Evolutionary conservation across 2,113 vertebrate genomes (phyloP), one percentile per base, ranked within the genome.

Genomic region (Cnemophilus loriae): DNA sequence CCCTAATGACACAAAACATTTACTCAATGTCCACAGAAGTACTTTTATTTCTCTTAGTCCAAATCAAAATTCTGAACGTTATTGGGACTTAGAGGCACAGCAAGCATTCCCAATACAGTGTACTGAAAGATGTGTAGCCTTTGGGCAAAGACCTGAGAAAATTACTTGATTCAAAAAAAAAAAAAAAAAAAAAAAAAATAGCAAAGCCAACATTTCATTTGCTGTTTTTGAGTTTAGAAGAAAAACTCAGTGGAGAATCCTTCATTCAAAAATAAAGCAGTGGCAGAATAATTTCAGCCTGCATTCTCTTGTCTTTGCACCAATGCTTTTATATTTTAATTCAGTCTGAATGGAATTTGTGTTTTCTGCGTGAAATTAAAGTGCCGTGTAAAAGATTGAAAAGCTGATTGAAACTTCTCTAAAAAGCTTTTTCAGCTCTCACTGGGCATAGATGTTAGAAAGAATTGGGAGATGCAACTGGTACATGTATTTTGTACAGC

Each of bases 371-470:
- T 83, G 63, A 67, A 79, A 80, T 84, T 80, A 80, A 32, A 85
- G 65, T 76, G 75, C 46, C 39, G 52, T 59, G 24, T 52, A 47
- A 65, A 67, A 78, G 67, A 87, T 71, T 83, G 68, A 73, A 88
- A 93, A 95, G 35, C n/a, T 89, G 82, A 70, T 79, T 32, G 69
- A 75, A 93, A 84, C 49, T 55, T 93, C 39, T 94, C n/a, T 74
- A 11, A 74, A 90, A 95, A 84, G 30, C 60, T 74, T 92, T 80
- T 80, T 50, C 60, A 83, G 3, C 44, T 82, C 46, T 85, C 46
- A 13, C 23, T 47, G 64, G 67, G 47, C 44, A 47, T 26, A 63
- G 39, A 20, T 5, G 1, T 88, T 91, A 73, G 67, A 79, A 60
- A 70, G 56, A 67, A 77, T 16, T 60, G 33, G 17, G 39, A 26